Conservation (phyloP, 1,140 invertebrate species). For the Cataglyphis hispanica region DNA sequence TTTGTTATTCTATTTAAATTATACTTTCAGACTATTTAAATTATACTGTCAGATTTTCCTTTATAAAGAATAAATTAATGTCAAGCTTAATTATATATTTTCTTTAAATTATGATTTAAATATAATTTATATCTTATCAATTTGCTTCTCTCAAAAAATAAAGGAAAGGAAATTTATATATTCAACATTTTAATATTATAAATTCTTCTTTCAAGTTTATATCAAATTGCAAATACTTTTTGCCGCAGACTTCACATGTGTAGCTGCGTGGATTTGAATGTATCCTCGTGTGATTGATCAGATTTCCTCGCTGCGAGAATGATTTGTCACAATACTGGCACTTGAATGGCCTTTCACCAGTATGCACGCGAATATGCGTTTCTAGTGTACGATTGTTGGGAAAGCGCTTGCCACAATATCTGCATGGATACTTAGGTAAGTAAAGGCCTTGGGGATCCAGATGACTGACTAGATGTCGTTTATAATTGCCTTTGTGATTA, state of each 20-base stretch:
- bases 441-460: conserved; percentile 80
- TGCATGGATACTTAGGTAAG: conserved; percentile 86
- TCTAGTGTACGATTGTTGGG: conserved; percentile 83
- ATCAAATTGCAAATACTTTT: conserved; percentile 69
- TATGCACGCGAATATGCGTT: conserved; percentile 89
- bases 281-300: conserved; percentile 88
- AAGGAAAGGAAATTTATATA: background rate
- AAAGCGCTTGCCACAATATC: conserved; percentile 87
- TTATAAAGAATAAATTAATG: background rate
- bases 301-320: conserved; percentile 87
- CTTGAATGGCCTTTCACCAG: conserved; percentile 88
- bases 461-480: conserved; percentile 82
- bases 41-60: background rate
- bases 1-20: background rate
- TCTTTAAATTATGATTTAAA: background rate
- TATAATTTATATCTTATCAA: background rate
- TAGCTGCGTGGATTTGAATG: conserved; percentile 87
- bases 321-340: conserved; percentile 86
- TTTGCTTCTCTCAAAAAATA: background rate
- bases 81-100: background rate
- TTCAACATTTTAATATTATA: background rate
- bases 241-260: conserved; percentile 86
- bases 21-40: background rate
- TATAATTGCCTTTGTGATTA: conserved; percentile 84
- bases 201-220: background rate